Percentiles rank a stretch among this genome's conserved stretches.
Conservation (phyloP, 2,888 invertebrate species). For the Parnassius apollo region DNA sequence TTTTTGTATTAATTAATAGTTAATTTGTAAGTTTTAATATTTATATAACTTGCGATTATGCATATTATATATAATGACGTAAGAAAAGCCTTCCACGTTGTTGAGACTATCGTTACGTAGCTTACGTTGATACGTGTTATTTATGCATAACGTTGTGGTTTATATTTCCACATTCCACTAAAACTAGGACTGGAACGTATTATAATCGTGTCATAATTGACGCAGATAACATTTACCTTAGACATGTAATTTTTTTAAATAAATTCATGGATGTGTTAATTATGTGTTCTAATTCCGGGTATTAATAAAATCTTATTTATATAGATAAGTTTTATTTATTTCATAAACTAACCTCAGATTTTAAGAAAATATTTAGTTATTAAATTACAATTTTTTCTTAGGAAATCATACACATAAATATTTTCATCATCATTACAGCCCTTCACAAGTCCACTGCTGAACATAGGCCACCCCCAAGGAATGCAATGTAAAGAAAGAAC, state of each 20-base stretch:
- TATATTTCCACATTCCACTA: conserved; percentile 53
- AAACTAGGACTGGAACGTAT: conserved; percentile 40
- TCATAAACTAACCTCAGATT: too few relatives aligned
- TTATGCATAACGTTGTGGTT: conserved; percentile 50
- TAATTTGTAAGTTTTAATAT: conserved; percentile 26
- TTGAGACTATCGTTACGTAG: conserved; percentile 32
- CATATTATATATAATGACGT: conserved; percentile 33
- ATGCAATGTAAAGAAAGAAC: too few relatives aligned
- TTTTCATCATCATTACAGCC: too few relatives aligned
- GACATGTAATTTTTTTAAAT: conserved; percentile 15
- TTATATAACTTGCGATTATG: conserved; percentile 27
- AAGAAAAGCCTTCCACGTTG: conserved; percentile 37
- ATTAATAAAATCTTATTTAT: too few relatives aligned
- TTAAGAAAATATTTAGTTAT: too few relatives aligned
- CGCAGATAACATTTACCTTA: conserved; percentile 13
- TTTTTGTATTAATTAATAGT: background rate
- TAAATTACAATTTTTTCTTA: too few relatives aligned
- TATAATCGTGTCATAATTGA: conserved; percentile 31
- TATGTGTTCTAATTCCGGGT: background rate
- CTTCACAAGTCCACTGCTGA: too few relatives aligned
- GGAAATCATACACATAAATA: too few relatives aligned
- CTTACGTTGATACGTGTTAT: conserved; percentile 41
- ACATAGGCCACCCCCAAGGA: too few relatives aligned
- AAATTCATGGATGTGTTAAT: conserved; percentile 4
- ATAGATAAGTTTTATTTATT: too few relatives aligned